Percentiles rank a stretch among this genome's conserved stretches.
phyloP scores from a whole-genome alignment of 2,113 vertebrate species.

The Craseonycteris thonglongyai region DNA sequence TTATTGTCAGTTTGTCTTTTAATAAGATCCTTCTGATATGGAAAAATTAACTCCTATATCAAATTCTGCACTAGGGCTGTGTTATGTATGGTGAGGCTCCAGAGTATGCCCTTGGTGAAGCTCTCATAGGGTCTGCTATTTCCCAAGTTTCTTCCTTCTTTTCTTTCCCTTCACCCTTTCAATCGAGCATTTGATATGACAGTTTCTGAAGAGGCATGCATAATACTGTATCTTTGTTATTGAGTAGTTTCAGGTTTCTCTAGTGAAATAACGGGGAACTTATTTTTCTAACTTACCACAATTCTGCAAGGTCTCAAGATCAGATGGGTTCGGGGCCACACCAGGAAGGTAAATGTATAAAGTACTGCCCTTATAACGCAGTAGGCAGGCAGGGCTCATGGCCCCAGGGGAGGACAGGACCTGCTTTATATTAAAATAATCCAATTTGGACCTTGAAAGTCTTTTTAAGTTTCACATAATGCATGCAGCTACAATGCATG shows the following conservation, averaged over 20 bases:
- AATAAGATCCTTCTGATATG: background rate
- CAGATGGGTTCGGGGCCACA: background rate
- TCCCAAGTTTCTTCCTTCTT: background rate
- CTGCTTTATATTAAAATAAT: background rate
- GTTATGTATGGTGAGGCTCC: background rate
- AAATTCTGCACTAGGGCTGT: background rate
- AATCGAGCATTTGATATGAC: background rate
- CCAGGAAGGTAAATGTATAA: background rate
- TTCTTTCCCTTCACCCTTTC: background rate
- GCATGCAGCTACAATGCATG: background rate
- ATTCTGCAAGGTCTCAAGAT: background rate
- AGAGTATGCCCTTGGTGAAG: background rate
- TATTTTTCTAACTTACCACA: background rate
- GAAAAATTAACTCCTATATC: background rate
- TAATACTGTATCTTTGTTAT: background rate
- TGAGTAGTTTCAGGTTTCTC: background rate
- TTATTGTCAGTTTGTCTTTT: background rate
- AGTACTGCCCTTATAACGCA: background rate
- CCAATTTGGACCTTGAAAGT: background rate
- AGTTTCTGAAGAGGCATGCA: background rate
- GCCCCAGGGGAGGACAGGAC: background rate
- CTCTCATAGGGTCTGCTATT: background rate
- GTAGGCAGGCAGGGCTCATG: fast-evolving
- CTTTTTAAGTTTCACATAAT: background rate
- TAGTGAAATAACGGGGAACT: background rate